phyloP scores from a whole-genome alignment of 2,113 vertebrate genomes.

The Odobenus rosmarus region DNA sequence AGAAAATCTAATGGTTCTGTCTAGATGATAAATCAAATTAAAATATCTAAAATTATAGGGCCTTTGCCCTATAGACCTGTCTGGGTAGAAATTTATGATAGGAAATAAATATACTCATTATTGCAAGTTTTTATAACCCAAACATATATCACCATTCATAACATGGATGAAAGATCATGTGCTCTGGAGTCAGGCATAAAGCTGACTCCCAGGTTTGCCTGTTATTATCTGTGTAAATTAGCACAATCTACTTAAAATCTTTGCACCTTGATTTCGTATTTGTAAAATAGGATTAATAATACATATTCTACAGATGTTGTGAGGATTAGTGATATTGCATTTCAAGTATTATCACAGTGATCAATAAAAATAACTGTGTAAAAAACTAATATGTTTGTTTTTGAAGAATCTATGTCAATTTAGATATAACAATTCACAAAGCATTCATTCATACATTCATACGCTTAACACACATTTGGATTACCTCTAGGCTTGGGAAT shows the following conservation, averaged over 20 bases:
- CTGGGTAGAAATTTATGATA: neutral
- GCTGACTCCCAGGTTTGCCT: neutral
- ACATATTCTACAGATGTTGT: neutral
- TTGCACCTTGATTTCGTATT: neutral
- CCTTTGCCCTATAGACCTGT: neutral
- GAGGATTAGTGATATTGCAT: neutral
- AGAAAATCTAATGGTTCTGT: neutral
- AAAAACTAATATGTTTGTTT: neutral
- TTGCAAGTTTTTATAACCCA: neutral
- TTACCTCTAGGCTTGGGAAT: neutral
- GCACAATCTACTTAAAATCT: neutral
- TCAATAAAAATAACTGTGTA: neutral
- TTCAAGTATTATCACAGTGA: neutral
- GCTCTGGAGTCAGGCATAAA: neutral
- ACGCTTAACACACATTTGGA: neutral
- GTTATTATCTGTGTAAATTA: neutral
- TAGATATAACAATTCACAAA: neutral
- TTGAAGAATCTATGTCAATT: neutral
- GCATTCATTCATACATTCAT: neutral
- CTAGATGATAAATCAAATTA: neutral
- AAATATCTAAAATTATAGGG: neutral
- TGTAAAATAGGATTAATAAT: neutral
- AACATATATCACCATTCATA: neutral
- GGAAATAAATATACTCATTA: constrained; percentile 7
- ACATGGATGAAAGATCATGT: neutral